Evolutionary conservation across 37 sponge, comb jelly and placozoan genomes (phyloP).

Genomic region (Aplysina aerophoba): DNA sequence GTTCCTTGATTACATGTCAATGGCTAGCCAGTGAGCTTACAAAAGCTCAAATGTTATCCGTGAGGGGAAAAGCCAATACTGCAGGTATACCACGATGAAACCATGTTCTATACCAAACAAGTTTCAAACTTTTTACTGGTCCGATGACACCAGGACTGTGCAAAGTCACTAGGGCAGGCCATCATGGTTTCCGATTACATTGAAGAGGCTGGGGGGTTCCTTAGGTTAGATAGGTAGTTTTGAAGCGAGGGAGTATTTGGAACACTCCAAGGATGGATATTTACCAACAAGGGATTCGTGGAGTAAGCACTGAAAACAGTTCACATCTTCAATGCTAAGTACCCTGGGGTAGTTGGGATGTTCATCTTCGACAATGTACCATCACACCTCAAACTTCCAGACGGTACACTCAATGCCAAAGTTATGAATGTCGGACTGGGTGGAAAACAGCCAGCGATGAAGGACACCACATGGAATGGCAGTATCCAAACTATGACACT

Average conservation of each 20-base stretch:
- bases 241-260: too few relatives aligned
- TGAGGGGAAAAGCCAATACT: neutral
- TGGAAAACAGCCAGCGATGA: slow-evolving; percentile 59
- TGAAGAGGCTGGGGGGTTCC: neutral
- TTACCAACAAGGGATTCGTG: neutral
- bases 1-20: neutral
- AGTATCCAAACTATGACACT: slow-evolving; percentile 18
- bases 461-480: slow-evolving; percentile 47
- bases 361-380: slow-evolving; percentile 20
- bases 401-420: slow-evolving; percentile 41
- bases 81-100: slow-evolving; percentile 14
- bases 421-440: slow-evolving; percentile 68
- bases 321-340: slow-evolving; percentile 5
- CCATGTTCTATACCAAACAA: neutral
- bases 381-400: slow-evolving; percentile 12
- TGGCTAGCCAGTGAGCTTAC: neutral
- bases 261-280: slow-evolving; percentile 10
- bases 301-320: slow-evolving; percentile 1
- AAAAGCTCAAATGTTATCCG: neutral
- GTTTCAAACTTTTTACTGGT: slow-evolving; percentile 20
- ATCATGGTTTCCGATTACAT: slow-evolving; percentile 4
- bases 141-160: neutral
- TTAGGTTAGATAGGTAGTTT: neutral
- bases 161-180: neutral
- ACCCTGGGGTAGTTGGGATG: neutral